These are phyloP conservation scores for Batillaria attramentaria DNA, from an alignment of 1,140 invertebrate genomes.

Conservation along the genomic window DNA sequence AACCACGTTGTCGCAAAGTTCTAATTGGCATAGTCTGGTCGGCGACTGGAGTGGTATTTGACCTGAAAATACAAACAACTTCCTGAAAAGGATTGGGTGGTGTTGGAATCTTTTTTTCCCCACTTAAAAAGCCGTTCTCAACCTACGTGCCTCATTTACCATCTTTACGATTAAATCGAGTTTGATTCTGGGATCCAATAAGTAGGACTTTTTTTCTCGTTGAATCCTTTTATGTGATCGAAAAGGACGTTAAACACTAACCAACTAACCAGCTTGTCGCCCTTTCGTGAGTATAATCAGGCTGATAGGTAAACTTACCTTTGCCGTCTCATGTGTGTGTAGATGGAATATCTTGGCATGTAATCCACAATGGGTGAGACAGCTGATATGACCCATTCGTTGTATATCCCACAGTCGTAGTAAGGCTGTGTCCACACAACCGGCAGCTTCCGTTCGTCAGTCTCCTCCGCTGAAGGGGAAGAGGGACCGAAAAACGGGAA, in stretches of 20 bases:
- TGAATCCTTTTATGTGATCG: neutral
- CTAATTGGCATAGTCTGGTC: no score
- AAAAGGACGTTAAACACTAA: no score
- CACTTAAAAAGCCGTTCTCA: no score
- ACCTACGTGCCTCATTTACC: neutral
- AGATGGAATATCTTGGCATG: constrained; percentile 90
- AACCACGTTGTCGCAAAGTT: neutral
- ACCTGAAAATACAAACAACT: neutral
- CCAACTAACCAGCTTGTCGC: neutral
- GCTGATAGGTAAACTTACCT: constrained; percentile 75
- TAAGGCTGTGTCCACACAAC: constrained; percentile 95
- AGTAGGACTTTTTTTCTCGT: neutral
- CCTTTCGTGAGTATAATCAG: neutral
- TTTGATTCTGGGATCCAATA: neutral
- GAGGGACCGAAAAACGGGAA: constrained; percentile 66
- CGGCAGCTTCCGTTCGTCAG: constrained; percentile 82
- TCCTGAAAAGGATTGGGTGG: neutral
- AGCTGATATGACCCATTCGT: constrained; percentile 94
- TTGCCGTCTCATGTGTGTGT: constrained; percentile 94
- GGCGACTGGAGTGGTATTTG: neutral
- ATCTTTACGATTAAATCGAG: neutral
- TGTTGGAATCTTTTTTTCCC: no score
- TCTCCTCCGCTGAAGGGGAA: constrained; percentile 52
- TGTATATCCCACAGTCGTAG: constrained; percentile 94
- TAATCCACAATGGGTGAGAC: constrained; percentile 95